Evolutionary conservation across 2,797 vertebrate genomes (phyloP).

Genomic region (Botia kubotai): DNA sequence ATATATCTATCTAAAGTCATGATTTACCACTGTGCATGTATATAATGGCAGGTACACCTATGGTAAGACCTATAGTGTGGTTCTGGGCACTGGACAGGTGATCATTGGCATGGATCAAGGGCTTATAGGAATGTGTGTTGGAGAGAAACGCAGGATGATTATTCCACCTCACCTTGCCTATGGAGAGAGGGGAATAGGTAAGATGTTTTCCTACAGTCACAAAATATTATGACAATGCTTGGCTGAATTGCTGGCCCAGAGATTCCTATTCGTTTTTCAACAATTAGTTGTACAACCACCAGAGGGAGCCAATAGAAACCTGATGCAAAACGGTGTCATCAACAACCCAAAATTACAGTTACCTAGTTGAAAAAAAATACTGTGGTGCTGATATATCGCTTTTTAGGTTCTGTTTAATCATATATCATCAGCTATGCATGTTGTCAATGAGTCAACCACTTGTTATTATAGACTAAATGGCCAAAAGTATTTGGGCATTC

Average conservation of each 20-base stretch:
- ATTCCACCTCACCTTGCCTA: constrained; percentile 95
- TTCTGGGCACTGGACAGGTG: constrained; percentile 91
- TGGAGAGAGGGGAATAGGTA: constrained; percentile 93
- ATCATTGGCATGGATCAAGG: constrained; percentile 96
- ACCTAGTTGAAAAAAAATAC: background rate
- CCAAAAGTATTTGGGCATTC: too few species aligned
- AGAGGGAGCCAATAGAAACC: constrained; percentile 19
- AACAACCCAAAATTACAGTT: background rate
- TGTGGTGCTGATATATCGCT: too few species aligned
- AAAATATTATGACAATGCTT: background rate
- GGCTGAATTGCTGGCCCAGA: background rate
- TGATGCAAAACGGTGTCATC: background rate
- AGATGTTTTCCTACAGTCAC: constrained; percentile 65
- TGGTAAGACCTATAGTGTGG: constrained; percentile 94
- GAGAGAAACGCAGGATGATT: constrained; percentile 86
- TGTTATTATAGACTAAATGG: too few species aligned
- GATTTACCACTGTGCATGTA: background rate
- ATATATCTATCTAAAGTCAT: background rate
- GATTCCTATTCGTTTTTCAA: too few species aligned
- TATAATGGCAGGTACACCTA: constrained; percentile 82
- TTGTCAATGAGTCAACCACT: too few species aligned
- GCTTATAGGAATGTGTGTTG: constrained; percentile 92
- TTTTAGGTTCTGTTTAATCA: too few species aligned
- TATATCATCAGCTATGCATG: too few species aligned
- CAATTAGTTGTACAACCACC: constrained; percentile 27